phyloP scores from a whole-genome alignment of 2,113 vertebrate species.

The Dermatemys mawii region DNA sequence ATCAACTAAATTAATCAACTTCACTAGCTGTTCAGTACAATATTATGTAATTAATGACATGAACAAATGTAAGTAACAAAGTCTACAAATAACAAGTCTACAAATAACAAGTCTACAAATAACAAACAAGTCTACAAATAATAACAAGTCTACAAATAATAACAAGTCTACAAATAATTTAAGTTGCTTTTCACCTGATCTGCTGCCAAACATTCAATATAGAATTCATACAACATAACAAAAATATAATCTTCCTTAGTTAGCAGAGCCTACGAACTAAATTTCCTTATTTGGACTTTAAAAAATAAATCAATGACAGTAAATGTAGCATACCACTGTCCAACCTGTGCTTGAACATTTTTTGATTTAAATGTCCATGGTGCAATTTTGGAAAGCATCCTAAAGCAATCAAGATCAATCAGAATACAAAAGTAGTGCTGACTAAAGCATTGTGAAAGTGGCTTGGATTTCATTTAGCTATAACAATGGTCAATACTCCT shows the following conservation, averaged over 20 bases:
- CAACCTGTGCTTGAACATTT: neutral
- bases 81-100: neutral
- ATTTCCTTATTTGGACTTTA: neutral
- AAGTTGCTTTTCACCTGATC: neutral
- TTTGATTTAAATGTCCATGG: neutral
- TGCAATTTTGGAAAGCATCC: neutral
- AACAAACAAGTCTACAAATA: neutral
- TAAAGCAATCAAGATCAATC: conserved; percentile 22
- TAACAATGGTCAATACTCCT: neutral
- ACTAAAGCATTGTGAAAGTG: neutral
- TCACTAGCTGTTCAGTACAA: neutral
- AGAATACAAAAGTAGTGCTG: neutral
- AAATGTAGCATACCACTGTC: neutral
- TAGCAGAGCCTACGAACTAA: neutral
- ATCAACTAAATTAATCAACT: neutral
- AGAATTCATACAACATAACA: neutral
- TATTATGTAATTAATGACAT: neutral
- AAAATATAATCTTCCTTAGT: neutral
- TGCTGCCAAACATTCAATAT: neutral
- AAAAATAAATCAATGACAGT: conserved; percentile 15
- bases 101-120: neutral
- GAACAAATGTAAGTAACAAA: neutral
- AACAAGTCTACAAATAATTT: neutral
- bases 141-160: neutral
- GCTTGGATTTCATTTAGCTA: neutral